phyloP scores from a whole-genome alignment of 1,140 invertebrate species.

The Polypedilum pembai region DNA sequence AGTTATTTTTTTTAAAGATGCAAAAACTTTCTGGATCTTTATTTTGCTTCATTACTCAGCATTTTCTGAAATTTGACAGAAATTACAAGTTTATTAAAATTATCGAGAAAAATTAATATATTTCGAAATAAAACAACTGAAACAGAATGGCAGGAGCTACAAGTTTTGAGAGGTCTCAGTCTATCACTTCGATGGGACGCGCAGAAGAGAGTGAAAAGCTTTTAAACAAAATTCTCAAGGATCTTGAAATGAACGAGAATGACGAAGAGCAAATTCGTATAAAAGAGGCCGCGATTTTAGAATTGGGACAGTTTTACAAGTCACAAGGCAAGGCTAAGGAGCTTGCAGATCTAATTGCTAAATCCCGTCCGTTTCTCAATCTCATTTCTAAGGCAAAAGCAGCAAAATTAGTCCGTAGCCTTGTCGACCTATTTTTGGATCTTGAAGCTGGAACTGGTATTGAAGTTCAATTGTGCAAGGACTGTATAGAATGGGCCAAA shows the following conservation, averaged over 20 bases:
- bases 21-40: neutral
- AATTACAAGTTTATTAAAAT: neutral
- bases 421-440: constrained; percentile 97
- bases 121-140: neutral
- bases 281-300: constrained; percentile 84
- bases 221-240: constrained; percentile 62
- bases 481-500: constrained; percentile 99
- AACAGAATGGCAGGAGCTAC: constrained; percentile 71
- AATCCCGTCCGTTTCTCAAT: constrained; percentile 86
- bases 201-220: constrained; percentile 59
- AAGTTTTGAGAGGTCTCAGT: constrained; percentile 72
- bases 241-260: constrained; percentile 61
- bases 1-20: neutral
- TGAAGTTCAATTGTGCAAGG: constrained; percentile 83
- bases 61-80: neutral
- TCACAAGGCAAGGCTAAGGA: constrained; percentile 90
- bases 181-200: constrained; percentile 59
- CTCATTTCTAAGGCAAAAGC: constrained; percentile 98
- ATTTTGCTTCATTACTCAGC: constrained; percentile 11
- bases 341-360: constrained; percentile 86
- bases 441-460: constrained; percentile 89
- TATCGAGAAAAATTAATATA: neutral
- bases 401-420: constrained; percentile 89
- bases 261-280: constrained; percentile 79
- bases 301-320: constrained; percentile 81